Percentiles rank a stretch among this genome's conserved stretches.
Conservation (phyloP, 1,140 invertebrate genomes). For the Drosophila simulans region DNA sequence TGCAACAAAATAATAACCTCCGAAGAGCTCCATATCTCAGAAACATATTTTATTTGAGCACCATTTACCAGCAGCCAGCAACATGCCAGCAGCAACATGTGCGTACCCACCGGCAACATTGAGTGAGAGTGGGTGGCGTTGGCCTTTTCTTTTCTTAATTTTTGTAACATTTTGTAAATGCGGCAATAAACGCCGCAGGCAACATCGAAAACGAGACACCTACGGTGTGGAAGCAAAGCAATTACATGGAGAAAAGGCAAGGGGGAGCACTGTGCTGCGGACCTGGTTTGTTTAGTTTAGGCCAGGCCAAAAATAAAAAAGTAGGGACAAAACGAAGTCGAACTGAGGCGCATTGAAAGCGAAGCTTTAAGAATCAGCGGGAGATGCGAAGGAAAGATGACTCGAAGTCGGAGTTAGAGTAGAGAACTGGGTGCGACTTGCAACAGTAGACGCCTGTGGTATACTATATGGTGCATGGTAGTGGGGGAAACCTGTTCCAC, state of each 20-base stretch:
- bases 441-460: constrained; percentile 68
- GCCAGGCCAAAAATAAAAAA: constrained; percentile 11
- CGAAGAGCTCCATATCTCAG: not conserved
- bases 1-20: not conserved
- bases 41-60: constrained; percentile 2
- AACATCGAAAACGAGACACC: constrained; percentile 58
- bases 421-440: constrained; percentile 69
- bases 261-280: constrained; percentile 22
- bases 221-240: constrained; percentile 37
- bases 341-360: constrained; percentile 68
- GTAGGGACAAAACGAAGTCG: not conserved
- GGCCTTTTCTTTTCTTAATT: constrained; percentile 24
- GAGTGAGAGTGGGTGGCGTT: constrained; percentile 13
- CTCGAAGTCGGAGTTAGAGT: constrained; percentile 31
- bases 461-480: constrained; percentile 13
- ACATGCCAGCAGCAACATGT: constrained; percentile 27
- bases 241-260: constrained; percentile 33
- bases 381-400: constrained; percentile 27
- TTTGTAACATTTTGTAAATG: constrained; percentile 56
- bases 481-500: constrained; percentile 60
- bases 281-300: constrained; percentile 39
- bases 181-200: constrained; percentile 47
- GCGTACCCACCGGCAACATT: constrained; percentile 4
- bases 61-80: constrained; percentile 9
- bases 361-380: constrained; percentile 56